Evolutionary conservation across 2,888 invertebrate genomes (phyloP).

Genomic region (Euzetes globulus): DNA sequence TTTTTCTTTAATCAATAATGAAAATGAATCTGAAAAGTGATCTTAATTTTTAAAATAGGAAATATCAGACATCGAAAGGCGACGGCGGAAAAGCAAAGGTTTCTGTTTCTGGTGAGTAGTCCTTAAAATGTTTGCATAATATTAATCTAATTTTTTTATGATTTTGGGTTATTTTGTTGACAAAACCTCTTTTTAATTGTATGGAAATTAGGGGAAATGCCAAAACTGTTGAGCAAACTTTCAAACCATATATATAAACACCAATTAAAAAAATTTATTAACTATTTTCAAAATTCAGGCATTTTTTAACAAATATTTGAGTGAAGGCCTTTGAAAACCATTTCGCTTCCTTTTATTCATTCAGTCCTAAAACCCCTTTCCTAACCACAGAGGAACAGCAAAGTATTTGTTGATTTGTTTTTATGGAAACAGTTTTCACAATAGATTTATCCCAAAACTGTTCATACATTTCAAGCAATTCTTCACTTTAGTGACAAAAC

Average conservation of each 20-base stretch:
- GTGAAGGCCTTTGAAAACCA: too few relatives aligned
- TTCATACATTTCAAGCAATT: too few relatives aligned
- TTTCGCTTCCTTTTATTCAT: not conserved
- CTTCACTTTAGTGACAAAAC: too few relatives aligned
- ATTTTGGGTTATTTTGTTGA: too few relatives aligned
- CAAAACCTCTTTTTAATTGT: not conserved
- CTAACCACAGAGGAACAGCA: too few relatives aligned
- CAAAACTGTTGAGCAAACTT: not conserved
- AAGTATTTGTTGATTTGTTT: too few relatives aligned
- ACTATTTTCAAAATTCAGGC: too few relatives aligned
- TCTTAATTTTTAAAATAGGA: conserved; percentile 7
- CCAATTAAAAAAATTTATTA: conserved; percentile 1
- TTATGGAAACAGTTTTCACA: too few relatives aligned
- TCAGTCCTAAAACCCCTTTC: too few relatives aligned
- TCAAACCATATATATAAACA: not conserved
- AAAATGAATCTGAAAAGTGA: not conserved
- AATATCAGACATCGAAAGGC: conserved; percentile 7
- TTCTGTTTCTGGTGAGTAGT: conserved; percentile 22
- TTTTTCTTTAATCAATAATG: too few relatives aligned
- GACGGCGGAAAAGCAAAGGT: conserved; percentile 27
- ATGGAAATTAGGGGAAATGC: not conserved
- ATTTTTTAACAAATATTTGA: too few relatives aligned
- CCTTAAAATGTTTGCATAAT: not conserved
- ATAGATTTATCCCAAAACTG: too few relatives aligned
- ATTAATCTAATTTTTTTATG: conserved; percentile 9